Evolutionary conservation across 1,140 invertebrate species (phyloP), one percentile per base, ranked within the genome.

Genomic region (Reticulitermes speratus): DNA sequence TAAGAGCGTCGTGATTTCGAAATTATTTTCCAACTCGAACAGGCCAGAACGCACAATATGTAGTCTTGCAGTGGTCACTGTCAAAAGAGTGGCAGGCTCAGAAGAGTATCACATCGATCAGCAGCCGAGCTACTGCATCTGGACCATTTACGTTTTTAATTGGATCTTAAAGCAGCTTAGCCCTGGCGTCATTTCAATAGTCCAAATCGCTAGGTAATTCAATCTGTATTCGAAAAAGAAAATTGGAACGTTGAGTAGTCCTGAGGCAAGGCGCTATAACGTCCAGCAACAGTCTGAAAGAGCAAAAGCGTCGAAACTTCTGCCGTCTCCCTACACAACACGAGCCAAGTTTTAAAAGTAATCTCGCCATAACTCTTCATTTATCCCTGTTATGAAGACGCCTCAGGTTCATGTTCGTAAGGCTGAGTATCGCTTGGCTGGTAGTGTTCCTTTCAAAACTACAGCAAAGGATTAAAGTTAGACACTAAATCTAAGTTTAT

Each of bases 321-420:
- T 75, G 25, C 16, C 65, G 25, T 25, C 65, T 11, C 25, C 16
- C 25, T 30, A 25, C n/a, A 14, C 6, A 75, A 75, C 65, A 14
- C 14, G 19, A 65, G 59, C 12, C 21, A 55, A 55, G 65, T 75
- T 75, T 30, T 30, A 75, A n/a, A 75, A 75, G 65, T 30, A 75
- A 75, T 75, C 65, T 75, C 7, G n/a, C 65, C 65, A 75, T 75
- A 75, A 75, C n/a, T 75, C 65, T 75, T 75, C 65, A 75, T 75
- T n/a, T 75, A 75, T 75, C 65, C 16, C 12, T 75, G 65, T 75
- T 75, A 75, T 75, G 65, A 75, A 75, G 65, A 65, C 65, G n/a
- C 65, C 65, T n/a, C 25, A 30, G 65, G n/a, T 75, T 30, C 65
- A 30, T 75, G 65, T 30, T 75, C 65, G 8, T 30, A 14, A 25